Percentiles rank a stretch among this genome's conserved stretches.
Conservation (phyloP, 92 coral and sea anemone genomes). For the Metridium senile region DNA sequence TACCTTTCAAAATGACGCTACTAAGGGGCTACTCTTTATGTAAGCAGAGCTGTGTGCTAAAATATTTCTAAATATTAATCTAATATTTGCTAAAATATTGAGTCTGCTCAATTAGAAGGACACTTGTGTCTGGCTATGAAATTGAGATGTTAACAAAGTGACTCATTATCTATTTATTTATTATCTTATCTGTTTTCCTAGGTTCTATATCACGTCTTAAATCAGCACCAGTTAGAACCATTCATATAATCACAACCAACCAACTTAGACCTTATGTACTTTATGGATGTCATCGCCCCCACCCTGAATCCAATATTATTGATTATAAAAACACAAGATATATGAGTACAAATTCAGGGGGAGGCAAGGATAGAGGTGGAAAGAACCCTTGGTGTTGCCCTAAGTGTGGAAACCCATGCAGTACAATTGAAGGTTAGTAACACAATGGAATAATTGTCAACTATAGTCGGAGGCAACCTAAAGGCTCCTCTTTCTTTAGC, state of each 20-base stretch:
- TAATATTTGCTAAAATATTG: too few relatives aligned
- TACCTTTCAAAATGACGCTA: neutral
- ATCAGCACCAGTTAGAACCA: constrained; percentile 12
- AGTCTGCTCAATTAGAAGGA: too few relatives aligned
- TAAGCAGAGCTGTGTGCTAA: too few relatives aligned
- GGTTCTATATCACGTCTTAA: neutral
- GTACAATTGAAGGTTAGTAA: constrained; percentile 80
- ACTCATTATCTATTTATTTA: too few relatives aligned
- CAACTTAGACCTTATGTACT: constrained; percentile 16
- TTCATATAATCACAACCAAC: constrained; percentile 8
- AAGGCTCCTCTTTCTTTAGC: too few relatives aligned
- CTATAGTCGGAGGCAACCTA: too few relatives aligned
- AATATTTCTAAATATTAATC: too few relatives aligned
- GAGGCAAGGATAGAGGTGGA: constrained; percentile 74
- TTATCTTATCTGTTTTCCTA: too few relatives aligned
- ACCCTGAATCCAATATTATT: constrained; percentile 48
- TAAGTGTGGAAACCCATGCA: constrained; percentile 97
- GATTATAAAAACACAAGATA: constrained; percentile 16
- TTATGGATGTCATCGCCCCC: constrained; percentile 12
- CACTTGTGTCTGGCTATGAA: too few relatives aligned
- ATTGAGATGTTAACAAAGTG: too few relatives aligned
- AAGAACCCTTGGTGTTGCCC: constrained; percentile 90
- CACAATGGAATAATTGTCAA: neutral
- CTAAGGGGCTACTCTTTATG: too few relatives aligned
- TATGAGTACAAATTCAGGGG: constrained; percentile 46